Base-by-base conservation (phyloP, 2,888 invertebrate species). In the Leucophenga montana region DNA sequence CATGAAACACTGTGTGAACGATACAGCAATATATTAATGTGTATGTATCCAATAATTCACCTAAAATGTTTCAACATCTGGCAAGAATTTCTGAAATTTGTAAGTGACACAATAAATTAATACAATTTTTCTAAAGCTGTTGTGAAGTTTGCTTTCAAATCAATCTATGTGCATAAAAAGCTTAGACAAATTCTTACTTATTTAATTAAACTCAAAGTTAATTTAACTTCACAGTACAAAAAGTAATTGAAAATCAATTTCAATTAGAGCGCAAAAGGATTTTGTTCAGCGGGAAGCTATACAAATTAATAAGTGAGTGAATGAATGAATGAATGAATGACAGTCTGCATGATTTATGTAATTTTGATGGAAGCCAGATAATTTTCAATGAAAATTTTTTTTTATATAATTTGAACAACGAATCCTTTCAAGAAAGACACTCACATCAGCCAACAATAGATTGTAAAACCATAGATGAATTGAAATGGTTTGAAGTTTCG, bases 301-400 rank as follows among this genome's bases (percentile, higher is more conserved):
- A 81, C 67, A 80, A 82, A 78, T 80, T 77, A 74, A 39, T 75
- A 77, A 16, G n/a, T n/a, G n/a, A n/a, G n/a, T n/a, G n/a, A n/a
- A n/a, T n/a, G n/a, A 46, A 64, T 59, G 62, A 69, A 66, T 75
- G 72, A 72, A 66, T 72, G 59, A 46, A 67, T 54, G 68, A 65
- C 39, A 48, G 68, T 74, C 71, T 83, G 82, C 80, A 83, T 82
- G 83, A 81, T 81, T 83, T 83, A 81, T 80, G 83, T 78, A 76
- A 78, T 82, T 81, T 82, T 82, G 79, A 82, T 78, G 79, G 83
- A 82, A 82, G 76, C 76, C 82, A 76, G 39, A 46, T 18, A 53
- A 50, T 50, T 11, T 22, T 48, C 20, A 14, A 20, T 64, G 46
- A 50, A 16, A n/a, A n/a, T n/a, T n/a, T n/a, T 48, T 48, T 11